phyloP scores from a whole-genome alignment of 2,888 invertebrate genomes.

The Zaprionus bogoriensis region DNA sequence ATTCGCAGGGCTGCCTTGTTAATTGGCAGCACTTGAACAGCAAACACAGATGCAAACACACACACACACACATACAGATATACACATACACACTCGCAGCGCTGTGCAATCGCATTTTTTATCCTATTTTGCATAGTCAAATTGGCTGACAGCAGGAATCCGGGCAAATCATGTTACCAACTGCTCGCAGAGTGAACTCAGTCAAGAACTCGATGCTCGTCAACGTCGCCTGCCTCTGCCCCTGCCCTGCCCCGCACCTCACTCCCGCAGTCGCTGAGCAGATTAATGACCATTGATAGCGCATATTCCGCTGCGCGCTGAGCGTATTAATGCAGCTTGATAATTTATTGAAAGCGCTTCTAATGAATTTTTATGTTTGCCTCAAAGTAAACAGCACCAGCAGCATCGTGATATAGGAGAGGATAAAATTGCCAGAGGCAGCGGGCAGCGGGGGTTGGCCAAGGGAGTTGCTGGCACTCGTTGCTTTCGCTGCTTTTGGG shows the following conservation, averaged over 20 bases:
- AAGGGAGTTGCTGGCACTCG: neutral
- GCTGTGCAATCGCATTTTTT: neutral
- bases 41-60: slow-evolving; percentile 18
- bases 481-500: slow-evolving; percentile 3
- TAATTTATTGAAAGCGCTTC: slow-evolving; percentile 72
- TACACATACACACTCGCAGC: neutral
- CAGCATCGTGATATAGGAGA: too few relatives aligned
- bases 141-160: slow-evolving; percentile 42
- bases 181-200: slow-evolving; percentile 9
- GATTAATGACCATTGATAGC: slow-evolving; percentile 71
- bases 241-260: neutral
- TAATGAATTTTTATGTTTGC: slow-evolving; percentile 67
- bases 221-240: slow-evolving; percentile 8
- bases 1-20: slow-evolving; percentile 60
- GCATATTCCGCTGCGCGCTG: slow-evolving; percentile 63
- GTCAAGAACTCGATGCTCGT: slow-evolving; percentile 18
- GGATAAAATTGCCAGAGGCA: neutral
- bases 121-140: slow-evolving; percentile 64
- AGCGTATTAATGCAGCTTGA: slow-evolving; percentile 66
- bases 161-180: slow-evolving; percentile 31
- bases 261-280: slow-evolving; percentile 3
- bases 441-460: too few relatives aligned
- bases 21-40: slow-evolving; percentile 70
- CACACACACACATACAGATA: neutral
- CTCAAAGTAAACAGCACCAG: slow-evolving; percentile 21